phyloP scores from a whole-genome alignment of 2,888 invertebrate genomes.

The Strigamia crassipes region DNA sequence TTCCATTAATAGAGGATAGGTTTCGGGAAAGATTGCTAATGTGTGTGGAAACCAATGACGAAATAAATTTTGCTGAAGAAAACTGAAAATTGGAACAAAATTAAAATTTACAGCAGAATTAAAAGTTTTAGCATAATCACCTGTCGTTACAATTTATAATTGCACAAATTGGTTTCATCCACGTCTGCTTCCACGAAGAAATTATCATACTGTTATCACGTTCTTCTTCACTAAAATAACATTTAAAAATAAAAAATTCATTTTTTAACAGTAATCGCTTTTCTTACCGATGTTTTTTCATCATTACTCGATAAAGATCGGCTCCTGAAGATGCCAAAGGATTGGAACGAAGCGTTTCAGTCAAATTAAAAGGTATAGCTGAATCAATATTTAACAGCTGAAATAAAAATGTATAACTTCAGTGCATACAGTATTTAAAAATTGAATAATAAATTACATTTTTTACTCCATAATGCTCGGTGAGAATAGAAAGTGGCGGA shows the following conservation, averaged over 20 bases:
- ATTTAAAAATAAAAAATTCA: background rate
- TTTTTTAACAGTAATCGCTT: background rate
- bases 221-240: conserved; percentile 29
- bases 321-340: conserved; percentile 67
- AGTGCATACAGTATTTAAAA: background rate
- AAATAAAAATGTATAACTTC: background rate
- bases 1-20: conserved; percentile 50
- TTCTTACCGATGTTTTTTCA: conserved; percentile 11
- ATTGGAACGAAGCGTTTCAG: conserved; percentile 54
- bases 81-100: conserved; percentile 52
- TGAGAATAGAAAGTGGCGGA: conserved; percentile 1
- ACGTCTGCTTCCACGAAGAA: background rate
- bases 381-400: background rate
- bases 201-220: background rate
- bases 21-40: conserved; percentile 54
- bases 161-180: background rate
- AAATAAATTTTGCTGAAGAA: conserved; percentile 55
- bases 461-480: background rate
- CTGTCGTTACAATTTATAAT: background rate
- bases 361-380: background rate
- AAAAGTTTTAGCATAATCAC: background rate
- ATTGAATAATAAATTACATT: background rate
- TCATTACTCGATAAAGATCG: conserved; percentile 62
- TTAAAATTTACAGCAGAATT: background rate
- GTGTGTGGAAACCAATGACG: conserved; percentile 56